These are phyloP conservation scores for Petaurus breviceps DNA, from an alignment of 2,113 vertebrate species.

Conservation along the genomic window DNA sequence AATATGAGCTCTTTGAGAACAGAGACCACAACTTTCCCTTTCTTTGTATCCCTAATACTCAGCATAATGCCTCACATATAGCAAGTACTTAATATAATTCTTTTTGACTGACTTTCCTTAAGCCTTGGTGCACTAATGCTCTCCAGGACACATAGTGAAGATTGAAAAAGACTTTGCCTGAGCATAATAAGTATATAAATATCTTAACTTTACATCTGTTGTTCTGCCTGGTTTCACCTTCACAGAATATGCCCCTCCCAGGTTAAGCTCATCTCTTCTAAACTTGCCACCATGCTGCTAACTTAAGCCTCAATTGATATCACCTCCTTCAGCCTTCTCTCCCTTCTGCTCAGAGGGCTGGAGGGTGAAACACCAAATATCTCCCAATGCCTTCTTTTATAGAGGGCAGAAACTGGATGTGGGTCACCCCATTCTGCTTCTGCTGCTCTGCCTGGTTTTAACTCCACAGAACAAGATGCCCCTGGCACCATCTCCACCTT, in stretches of 20 bases:
- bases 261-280: neutral
- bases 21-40: neutral
- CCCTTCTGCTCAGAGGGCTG: neutral
- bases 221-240: neutral
- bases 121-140: neutral
- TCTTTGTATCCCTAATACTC: neutral
- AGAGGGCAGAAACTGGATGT: neutral
- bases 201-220: neutral
- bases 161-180: neutral
- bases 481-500: neutral
- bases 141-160: neutral
- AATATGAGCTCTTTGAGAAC: neutral
- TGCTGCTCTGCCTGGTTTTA: neutral
- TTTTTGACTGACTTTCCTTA: neutral
- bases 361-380: neutral
- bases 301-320: neutral
- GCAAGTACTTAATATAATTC: neutral
- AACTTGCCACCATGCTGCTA: neutral
- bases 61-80: neutral
- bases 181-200: neutral
- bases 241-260: neutral
- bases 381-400: neutral
- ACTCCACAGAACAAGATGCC: neutral
- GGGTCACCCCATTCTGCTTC: neutral
- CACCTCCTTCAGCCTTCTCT: neutral